Conservation (phyloP, 2,888 invertebrate genomes). For the Parnassius orleans region DNA sequence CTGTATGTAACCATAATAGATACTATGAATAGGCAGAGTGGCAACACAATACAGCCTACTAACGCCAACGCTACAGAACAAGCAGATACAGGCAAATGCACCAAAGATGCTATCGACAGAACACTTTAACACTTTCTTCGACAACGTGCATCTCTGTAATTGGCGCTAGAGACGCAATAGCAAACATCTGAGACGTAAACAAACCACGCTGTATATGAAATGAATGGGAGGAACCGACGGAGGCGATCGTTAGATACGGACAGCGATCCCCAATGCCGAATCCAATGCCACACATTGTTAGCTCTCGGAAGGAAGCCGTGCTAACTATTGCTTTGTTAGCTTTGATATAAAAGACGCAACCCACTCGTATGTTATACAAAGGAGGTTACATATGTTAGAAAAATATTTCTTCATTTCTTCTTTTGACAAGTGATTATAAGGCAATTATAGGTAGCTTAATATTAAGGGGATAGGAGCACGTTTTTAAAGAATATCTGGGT, state of each 20-base stretch:
- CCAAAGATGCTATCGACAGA: constrained; percentile 31
- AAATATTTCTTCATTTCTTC: background rate
- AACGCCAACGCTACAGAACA: constrained; percentile 24
- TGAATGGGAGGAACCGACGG: constrained; percentile 73
- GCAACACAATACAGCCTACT: constrained; percentile 25
- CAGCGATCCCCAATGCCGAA: constrained; percentile 69
- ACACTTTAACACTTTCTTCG: constrained; percentile 39
- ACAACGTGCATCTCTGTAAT: constrained; percentile 37
- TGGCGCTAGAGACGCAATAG: constrained; percentile 12
- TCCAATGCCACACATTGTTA: constrained; percentile 77
- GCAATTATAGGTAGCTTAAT: too few species aligned
- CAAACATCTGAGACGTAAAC: constrained; percentile 39
- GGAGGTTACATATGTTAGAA: background rate
- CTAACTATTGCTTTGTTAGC: constrained; percentile 58
- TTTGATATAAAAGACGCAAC: constrained; percentile 48
- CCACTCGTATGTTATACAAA: constrained; percentile 30
- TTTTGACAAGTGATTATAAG: too few species aligned
- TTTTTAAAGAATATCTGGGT: too few species aligned
- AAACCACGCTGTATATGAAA: constrained; percentile 48
- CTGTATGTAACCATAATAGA: constrained; percentile 19
- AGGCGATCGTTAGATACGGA: constrained; percentile 70
- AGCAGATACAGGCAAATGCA: constrained; percentile 26
- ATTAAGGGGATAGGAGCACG: too few species aligned
- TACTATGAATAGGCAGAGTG: constrained; percentile 16
- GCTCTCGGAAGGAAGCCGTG: constrained; percentile 67